Conservation (phyloP, 2,888 invertebrate genomes). For the Caradrina clavipalpis region DNA sequence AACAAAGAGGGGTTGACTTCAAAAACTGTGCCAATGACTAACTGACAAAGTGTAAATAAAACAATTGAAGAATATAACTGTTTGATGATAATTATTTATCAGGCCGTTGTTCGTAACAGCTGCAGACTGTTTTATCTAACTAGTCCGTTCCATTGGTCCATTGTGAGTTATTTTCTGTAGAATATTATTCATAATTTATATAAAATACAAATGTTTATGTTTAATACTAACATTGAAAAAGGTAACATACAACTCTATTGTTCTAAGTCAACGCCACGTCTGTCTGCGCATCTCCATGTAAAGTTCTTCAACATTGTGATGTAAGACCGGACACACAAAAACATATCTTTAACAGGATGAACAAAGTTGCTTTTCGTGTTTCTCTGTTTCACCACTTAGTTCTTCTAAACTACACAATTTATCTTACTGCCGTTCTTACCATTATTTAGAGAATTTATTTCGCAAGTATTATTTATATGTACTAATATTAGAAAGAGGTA, state of each 20-base stretch:
- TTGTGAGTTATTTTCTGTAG: slow-evolving; percentile 44
- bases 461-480: neutral
- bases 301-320: neutral
- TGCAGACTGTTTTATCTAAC: slow-evolving; percentile 55
- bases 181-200: slow-evolving; percentile 22
- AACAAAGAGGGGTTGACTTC: slow-evolving; percentile 41
- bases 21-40: slow-evolving; percentile 56
- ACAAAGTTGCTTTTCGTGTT: neutral
- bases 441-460: neutral
- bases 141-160: slow-evolving; percentile 42
- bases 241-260: neutral
- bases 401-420: neutral
- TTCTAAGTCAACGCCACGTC: neutral
- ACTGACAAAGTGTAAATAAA: slow-evolving; percentile 46
- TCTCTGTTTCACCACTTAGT: neutral
- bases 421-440: too few species aligned
- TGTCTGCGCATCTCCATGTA: neutral
- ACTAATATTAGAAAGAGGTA: too few species aligned
- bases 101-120: slow-evolving; percentile 36
- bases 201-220: neutral
- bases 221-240: neutral
- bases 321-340: neutral
- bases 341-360: neutral
- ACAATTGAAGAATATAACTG: slow-evolving; percentile 44
- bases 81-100: slow-evolving; percentile 59